These are phyloP conservation scores for Scrobipalpa costella DNA, from an alignment of 2,888 invertebrate genomes.

Conservation along the genomic window DNA sequence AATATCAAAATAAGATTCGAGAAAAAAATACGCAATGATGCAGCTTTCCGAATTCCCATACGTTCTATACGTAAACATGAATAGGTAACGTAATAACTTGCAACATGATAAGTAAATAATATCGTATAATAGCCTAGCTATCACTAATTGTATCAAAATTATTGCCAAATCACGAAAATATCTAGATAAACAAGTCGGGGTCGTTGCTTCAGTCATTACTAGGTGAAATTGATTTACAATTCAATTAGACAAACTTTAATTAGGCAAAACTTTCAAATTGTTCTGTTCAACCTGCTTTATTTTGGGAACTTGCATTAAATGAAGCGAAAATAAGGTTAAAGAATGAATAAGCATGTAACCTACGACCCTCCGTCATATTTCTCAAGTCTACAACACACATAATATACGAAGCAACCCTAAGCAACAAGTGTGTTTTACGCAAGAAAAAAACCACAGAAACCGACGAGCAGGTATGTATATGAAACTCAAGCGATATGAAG, in stretches of 20 bases:
- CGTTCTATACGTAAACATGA: background rate
- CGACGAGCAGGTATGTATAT: constrained; percentile 64
- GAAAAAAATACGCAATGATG: constrained; percentile 52
- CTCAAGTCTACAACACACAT: constrained; percentile 6
- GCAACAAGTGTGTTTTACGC: constrained; percentile 77
- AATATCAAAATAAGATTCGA: constrained; percentile 40
- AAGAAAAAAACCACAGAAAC: constrained; percentile 74
- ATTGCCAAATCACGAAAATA: background rate
- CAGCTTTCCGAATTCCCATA: constrained; percentile 72
- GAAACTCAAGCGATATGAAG: constrained; percentile 61
- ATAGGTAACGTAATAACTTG: background rate
- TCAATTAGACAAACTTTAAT: background rate
- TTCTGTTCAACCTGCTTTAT: background rate
- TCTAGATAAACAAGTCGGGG: background rate
- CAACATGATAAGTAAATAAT: too few relatives aligned
- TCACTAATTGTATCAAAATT: constrained; percentile 8
- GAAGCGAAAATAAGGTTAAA: background rate
- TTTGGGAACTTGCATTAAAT: constrained; percentile 10
- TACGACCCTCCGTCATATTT: constrained; percentile 5
- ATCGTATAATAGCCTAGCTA: constrained; percentile 3
- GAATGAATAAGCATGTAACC: constrained; percentile 5
- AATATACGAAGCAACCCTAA: constrained; percentile 53
- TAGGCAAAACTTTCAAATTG: constrained; percentile 1
- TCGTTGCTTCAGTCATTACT: constrained; percentile 2
- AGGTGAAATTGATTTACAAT: constrained; percentile 14